These are phyloP conservation scores for Cinclus mexicanus DNA, from an alignment of 2,113 vertebrate genomes.

Conservation along the genomic window DNA sequence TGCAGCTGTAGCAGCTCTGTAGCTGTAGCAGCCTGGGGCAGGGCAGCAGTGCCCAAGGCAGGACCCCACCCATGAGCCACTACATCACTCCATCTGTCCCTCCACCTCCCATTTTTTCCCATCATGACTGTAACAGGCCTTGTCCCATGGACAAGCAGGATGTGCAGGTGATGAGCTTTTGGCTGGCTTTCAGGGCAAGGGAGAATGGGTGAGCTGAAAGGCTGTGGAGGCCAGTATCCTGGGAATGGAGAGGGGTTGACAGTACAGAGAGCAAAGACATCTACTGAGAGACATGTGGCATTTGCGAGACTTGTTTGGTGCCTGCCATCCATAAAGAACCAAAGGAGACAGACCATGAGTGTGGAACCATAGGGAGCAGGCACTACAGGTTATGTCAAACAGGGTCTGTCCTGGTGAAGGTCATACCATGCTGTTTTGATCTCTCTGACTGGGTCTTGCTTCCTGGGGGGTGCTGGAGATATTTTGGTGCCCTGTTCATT, in stretches of 20 bases:
- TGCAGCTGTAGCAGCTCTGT: not conserved
- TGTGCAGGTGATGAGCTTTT: not conserved
- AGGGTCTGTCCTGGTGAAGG: not conserved
- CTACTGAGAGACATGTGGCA: not conserved
- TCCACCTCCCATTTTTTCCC: not conserved
- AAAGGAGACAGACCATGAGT: not conserved
- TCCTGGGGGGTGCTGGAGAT: not conserved
- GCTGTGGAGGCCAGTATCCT: not conserved
- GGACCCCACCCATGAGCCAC: accelerated
- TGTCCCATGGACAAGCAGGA: accelerated
- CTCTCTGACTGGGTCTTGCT: not conserved
- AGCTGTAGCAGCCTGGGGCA: not conserved
- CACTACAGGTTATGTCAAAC: not conserved
- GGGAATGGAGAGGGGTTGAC: accelerated
- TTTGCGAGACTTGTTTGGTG: not conserved
- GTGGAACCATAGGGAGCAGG: accelerated
- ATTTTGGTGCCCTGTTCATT: not conserved
- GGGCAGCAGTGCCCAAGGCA: accelerated
- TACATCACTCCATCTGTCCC: accelerated
- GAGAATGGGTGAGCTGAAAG: not conserved
- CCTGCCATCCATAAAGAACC: not conserved
- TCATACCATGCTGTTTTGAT: not conserved
- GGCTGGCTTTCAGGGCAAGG: not conserved
- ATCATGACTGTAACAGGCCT: accelerated
- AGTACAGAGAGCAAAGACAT: not conserved